phyloP scores from a whole-genome alignment of 2,797 vertebrate species.

The Bufotes viridis region DNA sequence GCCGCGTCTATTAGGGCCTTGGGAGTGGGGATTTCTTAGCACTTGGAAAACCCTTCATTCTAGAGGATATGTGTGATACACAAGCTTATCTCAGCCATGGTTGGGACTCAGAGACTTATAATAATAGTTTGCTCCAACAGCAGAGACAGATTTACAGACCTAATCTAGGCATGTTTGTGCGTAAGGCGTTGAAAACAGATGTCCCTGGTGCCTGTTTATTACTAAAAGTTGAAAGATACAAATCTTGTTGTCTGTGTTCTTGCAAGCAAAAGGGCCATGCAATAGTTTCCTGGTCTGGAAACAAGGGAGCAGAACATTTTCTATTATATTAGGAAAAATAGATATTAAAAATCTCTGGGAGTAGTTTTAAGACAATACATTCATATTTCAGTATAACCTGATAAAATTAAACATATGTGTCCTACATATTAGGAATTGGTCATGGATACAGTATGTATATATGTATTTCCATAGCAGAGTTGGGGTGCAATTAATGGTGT shows the following conservation, averaged over 20 bases:
- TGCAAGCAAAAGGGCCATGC: conserved; percentile 7
- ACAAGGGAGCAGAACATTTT: background rate
- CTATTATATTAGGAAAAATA: background rate
- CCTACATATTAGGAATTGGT: background rate
- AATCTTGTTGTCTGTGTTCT: conserved; percentile 40
- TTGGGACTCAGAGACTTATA: conserved; percentile 35
- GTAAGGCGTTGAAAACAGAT: background rate
- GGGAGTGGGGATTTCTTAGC: conserved; percentile 40
- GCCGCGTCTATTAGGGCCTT: conserved; percentile 31
- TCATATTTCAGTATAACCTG: background rate
- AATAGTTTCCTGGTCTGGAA: background rate
- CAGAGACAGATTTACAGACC: conserved; percentile 47
- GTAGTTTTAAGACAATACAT: background rate
- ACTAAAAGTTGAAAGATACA: conserved; percentile 30
- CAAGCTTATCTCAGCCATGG: conserved; percentile 29
- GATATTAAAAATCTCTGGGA: background rate
- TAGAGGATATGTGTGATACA: conserved; percentile 25
- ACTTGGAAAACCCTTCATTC: conserved; percentile 38
- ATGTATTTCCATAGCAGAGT: too few species aligned
- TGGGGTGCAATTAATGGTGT: background rate
- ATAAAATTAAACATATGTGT: background rate
- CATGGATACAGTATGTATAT: background rate
- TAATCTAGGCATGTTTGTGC: conserved; percentile 38
- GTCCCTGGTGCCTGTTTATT: conserved; percentile 47
- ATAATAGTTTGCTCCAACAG: conserved; percentile 43